Evolutionary conservation across 2,797 vertebrate genomes (phyloP).

Genomic region (Pteronotus mesoamericanus): DNA sequence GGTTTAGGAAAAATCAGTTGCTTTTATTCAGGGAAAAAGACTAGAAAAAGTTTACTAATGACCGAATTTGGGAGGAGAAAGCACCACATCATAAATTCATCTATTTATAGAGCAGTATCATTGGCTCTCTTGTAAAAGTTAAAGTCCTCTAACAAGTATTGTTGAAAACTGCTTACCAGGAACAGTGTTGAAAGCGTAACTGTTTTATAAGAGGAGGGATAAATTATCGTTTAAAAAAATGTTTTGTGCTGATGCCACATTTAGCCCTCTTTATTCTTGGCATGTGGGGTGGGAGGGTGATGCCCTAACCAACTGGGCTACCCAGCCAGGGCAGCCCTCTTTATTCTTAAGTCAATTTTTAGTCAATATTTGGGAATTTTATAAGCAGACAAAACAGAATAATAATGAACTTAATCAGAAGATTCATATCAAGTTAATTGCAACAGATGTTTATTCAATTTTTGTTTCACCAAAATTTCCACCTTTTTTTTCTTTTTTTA

Average conservation of each 20-base stretch:
- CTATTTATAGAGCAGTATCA: conserved; percentile 11
- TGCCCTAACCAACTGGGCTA: too few relatives aligned
- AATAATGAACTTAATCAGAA: background rate
- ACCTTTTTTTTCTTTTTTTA: conserved; percentile 48
- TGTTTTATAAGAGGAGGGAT: background rate
- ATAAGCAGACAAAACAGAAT: background rate
- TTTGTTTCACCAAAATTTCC: conserved; percentile 42
- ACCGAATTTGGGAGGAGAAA: conserved; percentile 31
- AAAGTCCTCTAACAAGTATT: background rate
- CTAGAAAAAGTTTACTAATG: conserved; percentile 11
- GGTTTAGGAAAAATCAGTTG: conserved; percentile 42
- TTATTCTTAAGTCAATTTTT: conserved; percentile 40
- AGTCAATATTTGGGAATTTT: conserved; percentile 23
- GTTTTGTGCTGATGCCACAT: conserved; percentile 24
- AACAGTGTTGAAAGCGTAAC: background rate
- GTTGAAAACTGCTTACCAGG: background rate
- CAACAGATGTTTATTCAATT: conserved; percentile 32
- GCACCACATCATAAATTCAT: background rate
- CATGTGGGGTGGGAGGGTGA: too few relatives aligned
- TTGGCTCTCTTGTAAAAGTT: background rate
- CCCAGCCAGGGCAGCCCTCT: too few relatives aligned
- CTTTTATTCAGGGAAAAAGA: conserved; percentile 43
- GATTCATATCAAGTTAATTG: conserved; percentile 7
- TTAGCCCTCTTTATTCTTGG: conserved; percentile 17
- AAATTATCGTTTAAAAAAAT: conserved; percentile 26